Evolutionary conservation across 92 coral and sea anemone genomes (phyloP).

Genomic region (Palythoa grandis): DNA sequence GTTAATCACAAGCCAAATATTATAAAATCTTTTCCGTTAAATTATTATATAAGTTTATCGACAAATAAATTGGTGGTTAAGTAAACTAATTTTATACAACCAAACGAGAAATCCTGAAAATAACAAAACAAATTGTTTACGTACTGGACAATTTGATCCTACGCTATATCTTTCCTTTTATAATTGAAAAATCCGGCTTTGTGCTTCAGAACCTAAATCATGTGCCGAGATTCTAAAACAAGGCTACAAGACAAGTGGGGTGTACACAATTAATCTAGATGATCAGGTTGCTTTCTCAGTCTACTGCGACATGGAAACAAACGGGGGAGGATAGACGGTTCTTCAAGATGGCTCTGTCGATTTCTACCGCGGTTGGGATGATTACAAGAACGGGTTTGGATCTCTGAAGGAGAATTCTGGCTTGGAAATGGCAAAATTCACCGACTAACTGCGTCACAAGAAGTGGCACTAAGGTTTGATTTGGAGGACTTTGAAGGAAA

Average conservation of each 20-base stretch:
- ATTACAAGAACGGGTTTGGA: slow-evolving; percentile 27
- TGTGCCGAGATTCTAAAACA: background rate
- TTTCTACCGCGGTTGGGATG: slow-evolving; percentile 18
- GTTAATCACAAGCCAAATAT: too few species aligned
- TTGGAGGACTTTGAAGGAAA: slow-evolving; percentile 14
- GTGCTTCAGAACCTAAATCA: slow-evolving; percentile 12
- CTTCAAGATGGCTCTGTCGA: slow-evolving; percentile 24
- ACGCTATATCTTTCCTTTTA: too few species aligned
- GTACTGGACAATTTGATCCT: too few species aligned
- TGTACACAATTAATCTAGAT: slow-evolving; percentile 19
- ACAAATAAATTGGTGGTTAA: too few species aligned
- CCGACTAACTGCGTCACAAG: slow-evolving; percentile 8
- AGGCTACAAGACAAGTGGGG: slow-evolving; percentile 15
- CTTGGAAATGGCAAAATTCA: slow-evolving; percentile 32
- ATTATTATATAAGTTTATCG: too few species aligned
- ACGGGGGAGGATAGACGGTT: slow-evolving; percentile 35
- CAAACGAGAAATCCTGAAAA: too few species aligned
- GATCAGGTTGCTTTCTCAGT: background rate
- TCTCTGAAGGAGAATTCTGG: slow-evolving; percentile 11
- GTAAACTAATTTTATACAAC: too few species aligned
- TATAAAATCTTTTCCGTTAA: too few species aligned
- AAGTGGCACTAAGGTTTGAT: slow-evolving; percentile 3
- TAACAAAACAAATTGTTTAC: too few species aligned
- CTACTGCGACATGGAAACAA: slow-evolving; percentile 31
- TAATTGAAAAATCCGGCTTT: background rate